Base-by-base conservation (phyloP, 2,888 invertebrate genomes). In the Rotaria magnacalcarata region DNA sequence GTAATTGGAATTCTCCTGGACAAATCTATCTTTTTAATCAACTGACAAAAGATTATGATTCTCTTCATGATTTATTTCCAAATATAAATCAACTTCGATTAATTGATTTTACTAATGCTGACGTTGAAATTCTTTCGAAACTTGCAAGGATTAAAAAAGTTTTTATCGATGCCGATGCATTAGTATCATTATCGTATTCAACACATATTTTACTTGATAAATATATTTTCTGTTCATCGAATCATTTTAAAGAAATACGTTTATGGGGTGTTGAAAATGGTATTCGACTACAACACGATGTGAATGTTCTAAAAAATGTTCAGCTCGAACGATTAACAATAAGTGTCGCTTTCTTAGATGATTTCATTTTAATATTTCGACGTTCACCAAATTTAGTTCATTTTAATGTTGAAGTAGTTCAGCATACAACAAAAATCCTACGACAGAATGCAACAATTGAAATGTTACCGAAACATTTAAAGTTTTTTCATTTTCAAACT, bases 401-500 rank as follows among this genome's bases (percentile, higher is more conserved):
- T n/a, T 80, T 80, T 7, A 80, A 47, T 47, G 47, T 80, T 47
- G 47, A 80, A 47, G 47, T 80, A 10, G 7, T 10, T 80, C 80
- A 80, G n/a, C 14, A 80, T 47, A 7, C n/a, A 8, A 1, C 24
- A n/a, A 47, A 43, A 47, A 14, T 7, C 24, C 16, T 43, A 10
- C 43, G 43, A 47, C 47, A 47, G 47, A 47, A 24, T n/a, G 43
- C 47, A 10, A 47, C 43, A 11, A 14, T 67, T 19, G 67, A 67
- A 14, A 67, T 67, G 67, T 47, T 80, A 80, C 80, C 80, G 3
- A 80, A 21, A 47, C 43, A 47, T 47, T 14, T 80, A n/a, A 47
- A n/a, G n/a, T 24, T 47, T n/a, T 80, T 80, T 80, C 80, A 80
- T 80, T 80, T 80, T 80, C 47, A 80, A 80, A 47, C 80, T 21